Evolutionary conservation across 2,888 invertebrate genomes (phyloP).

Genomic region (Platycnemis pennipes): DNA sequence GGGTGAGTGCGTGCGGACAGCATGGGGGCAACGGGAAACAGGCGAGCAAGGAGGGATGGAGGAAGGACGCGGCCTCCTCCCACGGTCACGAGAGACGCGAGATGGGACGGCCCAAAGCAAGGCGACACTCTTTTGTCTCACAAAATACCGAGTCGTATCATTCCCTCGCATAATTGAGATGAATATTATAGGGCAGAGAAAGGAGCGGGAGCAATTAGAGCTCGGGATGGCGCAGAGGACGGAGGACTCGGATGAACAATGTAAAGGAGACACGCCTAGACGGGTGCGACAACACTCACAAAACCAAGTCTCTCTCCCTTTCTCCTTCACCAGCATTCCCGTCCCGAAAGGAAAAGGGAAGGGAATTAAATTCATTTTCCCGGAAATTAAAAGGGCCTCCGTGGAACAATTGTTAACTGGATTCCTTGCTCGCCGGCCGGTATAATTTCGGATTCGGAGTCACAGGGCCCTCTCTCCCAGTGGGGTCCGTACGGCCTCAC

Average conservation of each 20-base stretch:
- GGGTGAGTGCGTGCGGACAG: not conserved
- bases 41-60: not conserved
- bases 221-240: not conserved
- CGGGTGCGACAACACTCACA: not conserved
- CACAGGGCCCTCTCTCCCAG: not conserved
- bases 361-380: constrained; percentile 2
- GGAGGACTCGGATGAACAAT: too few species aligned
- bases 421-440: not conserved
- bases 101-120: not conserved
- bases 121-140: not conserved
- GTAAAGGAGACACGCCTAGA: too few species aligned
- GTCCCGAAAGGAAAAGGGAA: not conserved
- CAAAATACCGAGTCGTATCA: not conserved
- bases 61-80: not conserved
- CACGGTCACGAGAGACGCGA: not conserved
- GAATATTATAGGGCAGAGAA: constrained; percentile 18
- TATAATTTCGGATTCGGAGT: not conserved
- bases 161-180: not conserved
- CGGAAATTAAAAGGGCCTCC: not conserved
- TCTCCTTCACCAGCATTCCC: not conserved
- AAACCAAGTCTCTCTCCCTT: not conserved
- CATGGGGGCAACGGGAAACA: not conserved
- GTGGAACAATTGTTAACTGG: not conserved
- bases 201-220: not conserved
- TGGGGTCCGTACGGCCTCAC: too few species aligned